Evolutionary conservation across 2,888 invertebrate species (phyloP), one percentile per base, ranked within the genome.

Genomic region (Panopea generosa): DNA sequence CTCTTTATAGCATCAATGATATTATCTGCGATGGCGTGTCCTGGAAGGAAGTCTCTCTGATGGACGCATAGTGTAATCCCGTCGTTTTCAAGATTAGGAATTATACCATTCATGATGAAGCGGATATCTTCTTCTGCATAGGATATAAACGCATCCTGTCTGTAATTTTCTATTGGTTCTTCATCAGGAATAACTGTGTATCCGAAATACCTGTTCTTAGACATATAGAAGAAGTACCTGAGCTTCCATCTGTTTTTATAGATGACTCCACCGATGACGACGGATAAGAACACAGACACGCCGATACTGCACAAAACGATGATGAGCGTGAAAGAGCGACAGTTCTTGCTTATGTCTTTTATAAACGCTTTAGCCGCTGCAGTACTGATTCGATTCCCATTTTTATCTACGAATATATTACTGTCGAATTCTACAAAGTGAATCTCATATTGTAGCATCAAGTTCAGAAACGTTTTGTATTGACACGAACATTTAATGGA

Each of bases 1-100:
- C 50, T 63, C 29, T 74, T 33, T 7, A 85, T 80, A 3, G 85
- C 84, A 16, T 74, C 52, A 7, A 73, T 56, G 4, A 87, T 85
- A 62, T 84, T 85, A 18, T 59, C 72, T 0, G 81, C 77, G 24
- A 85, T 82, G 6, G 75, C 57, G 38, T 72, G 65, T 0, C 86
- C 84, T 14, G 77, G 65, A 16, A 82, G 55, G 61, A 87, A 86
- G 50, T 84, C 83, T 38, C 83, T 57, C 22, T 82, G 70, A 50
- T 85, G 83, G 50, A 83, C 53, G 50, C 83, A 85, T 2, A 87
- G 77, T 11, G 40, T 63, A 9, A 82, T 55, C 1, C 74, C 84
- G 0, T 45, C 33, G 11, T 33, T 50, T 43, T 77, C 77, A 9
- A 77, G 22, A 14, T 40, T 40, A 22, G 62, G 47, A 63, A 70